These are phyloP conservation scores for Plotosus lineatus DNA, from an alignment of 2,113 vertebrate species.

Conservation along the genomic window DNA sequence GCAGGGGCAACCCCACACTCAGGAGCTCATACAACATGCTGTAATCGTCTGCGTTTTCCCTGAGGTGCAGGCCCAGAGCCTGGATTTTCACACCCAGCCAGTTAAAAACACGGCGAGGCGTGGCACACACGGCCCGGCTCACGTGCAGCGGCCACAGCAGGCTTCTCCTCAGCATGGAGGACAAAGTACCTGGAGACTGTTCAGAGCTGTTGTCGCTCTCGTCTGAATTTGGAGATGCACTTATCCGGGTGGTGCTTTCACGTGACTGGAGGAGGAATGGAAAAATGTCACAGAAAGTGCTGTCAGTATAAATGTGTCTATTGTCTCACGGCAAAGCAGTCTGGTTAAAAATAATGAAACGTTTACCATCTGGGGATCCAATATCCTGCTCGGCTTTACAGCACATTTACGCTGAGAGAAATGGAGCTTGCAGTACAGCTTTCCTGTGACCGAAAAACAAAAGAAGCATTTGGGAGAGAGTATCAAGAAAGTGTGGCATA, in stretches of 20 bases:
- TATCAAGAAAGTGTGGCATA: not conserved
- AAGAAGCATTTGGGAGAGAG: constrained; percentile 4
- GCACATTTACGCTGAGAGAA: constrained; percentile 83
- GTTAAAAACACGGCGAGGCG: constrained; percentile 77
- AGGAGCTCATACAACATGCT: constrained; percentile 87
- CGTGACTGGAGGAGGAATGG: constrained; percentile 30
- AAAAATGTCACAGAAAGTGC: not conserved
- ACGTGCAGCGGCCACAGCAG: constrained; percentile 85
- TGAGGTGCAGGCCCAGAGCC: constrained; percentile 77
- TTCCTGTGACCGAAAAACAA: constrained; percentile 74
- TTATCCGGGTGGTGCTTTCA: not conserved
- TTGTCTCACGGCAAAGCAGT: not conserved
- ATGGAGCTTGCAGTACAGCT: constrained; percentile 94
- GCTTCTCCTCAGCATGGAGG: constrained; percentile 79
- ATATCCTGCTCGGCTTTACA: constrained; percentile 76
- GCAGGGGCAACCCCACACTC: constrained; percentile 86
- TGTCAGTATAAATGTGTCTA: not conserved
- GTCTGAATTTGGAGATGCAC: constrained; percentile 43
- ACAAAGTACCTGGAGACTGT: constrained; percentile 89
- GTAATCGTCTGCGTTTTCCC: constrained; percentile 88
- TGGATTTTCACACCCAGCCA: constrained; percentile 75
- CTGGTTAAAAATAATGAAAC: not conserved
- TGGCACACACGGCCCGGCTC: constrained; percentile 78
- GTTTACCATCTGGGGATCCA: constrained; percentile 69
- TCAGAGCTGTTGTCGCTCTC: constrained; percentile 52